Evolutionary conservation across 35 echinoderm and acorn worm genomes (phyloP).

Genomic region (Acanthaster planci): DNA sequence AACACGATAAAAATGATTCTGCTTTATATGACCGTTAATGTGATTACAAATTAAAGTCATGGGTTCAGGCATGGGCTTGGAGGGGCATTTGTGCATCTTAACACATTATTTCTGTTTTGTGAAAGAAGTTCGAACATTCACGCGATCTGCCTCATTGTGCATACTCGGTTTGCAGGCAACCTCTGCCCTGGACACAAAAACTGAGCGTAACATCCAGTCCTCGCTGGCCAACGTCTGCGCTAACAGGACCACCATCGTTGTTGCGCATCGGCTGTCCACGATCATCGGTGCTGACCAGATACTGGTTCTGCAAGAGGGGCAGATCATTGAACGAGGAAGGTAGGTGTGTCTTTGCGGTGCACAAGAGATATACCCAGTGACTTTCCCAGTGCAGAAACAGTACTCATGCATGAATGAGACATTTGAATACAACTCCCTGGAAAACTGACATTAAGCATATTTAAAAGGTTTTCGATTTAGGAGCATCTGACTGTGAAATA

Average conservation of each 20-base stretch:
- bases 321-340: conserved; percentile 86
- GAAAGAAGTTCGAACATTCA: background rate
- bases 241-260: conserved; percentile 82
- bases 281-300: conserved; percentile 89
- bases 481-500: too few relatives aligned
- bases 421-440: too few relatives aligned
- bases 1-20: too few relatives aligned
- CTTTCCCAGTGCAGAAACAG: too few relatives aligned
- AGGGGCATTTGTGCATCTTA: too few relatives aligned
- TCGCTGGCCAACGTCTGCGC: conserved; percentile 77
- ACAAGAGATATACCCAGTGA: too few relatives aligned
- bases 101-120: background rate
- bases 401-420: too few relatives aligned
- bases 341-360: conserved; percentile 25
- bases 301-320: conserved; percentile 73
- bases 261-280: conserved; percentile 89
- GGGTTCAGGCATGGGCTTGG: too few relatives aligned
- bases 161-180: conserved; percentile 57
- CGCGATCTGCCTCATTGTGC: background rate
- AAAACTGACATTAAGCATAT: too few relatives aligned
- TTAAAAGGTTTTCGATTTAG: too few relatives aligned
- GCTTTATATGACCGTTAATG: too few relatives aligned
- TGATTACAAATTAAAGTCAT: too few relatives aligned
- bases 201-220: conserved; percentile 91
- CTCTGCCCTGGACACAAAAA: conserved; percentile 87